phyloP scores from a whole-genome alignment of 2,888 invertebrate species.

The Oxycera nigricornis region DNA sequence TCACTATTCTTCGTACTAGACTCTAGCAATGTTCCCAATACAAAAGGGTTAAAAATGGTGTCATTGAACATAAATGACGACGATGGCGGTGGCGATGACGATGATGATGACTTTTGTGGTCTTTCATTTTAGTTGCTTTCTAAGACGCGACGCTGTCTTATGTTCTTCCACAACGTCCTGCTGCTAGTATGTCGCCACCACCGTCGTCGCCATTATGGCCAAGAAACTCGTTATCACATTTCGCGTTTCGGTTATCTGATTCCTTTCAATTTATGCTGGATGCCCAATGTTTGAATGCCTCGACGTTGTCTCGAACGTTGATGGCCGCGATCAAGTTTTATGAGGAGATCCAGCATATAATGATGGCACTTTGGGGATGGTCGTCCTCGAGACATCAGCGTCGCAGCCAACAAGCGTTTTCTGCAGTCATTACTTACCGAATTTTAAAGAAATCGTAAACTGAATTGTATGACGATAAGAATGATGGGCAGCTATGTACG shows the following conservation, averaged over 20 bases:
- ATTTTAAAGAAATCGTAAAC: slow-evolving; percentile 26
- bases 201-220: neutral
- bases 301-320: slow-evolving; percentile 18
- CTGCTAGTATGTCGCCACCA: neutral
- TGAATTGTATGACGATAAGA: slow-evolving; percentile 18
- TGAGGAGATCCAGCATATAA: slow-evolving; percentile 14
- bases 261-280: slow-evolving; percentile 37
- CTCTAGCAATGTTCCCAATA: no score
- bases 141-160: slow-evolving; percentile 15
- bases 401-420: neutral
- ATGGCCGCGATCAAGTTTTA: slow-evolving; percentile 32
- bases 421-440: slow-evolving; percentile 16
- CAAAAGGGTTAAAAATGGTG: slow-evolving; percentile 11
- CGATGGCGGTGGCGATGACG: neutral
- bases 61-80: no score
- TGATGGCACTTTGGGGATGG: slow-evolving; percentile 8
- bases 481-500: neutral
- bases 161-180: neutral
- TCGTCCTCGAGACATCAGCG: neutral
- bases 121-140: slow-evolving; percentile 10
- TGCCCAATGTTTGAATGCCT: neutral
- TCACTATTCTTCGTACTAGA: no score
- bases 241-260: slow-evolving; percentile 37
- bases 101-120: slow-evolving; percentile 20
- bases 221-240: slow-evolving; percentile 38